phyloP scores from a whole-genome alignment of 2,888 invertebrate genomes.

The Stegana nigrithorax region DNA sequence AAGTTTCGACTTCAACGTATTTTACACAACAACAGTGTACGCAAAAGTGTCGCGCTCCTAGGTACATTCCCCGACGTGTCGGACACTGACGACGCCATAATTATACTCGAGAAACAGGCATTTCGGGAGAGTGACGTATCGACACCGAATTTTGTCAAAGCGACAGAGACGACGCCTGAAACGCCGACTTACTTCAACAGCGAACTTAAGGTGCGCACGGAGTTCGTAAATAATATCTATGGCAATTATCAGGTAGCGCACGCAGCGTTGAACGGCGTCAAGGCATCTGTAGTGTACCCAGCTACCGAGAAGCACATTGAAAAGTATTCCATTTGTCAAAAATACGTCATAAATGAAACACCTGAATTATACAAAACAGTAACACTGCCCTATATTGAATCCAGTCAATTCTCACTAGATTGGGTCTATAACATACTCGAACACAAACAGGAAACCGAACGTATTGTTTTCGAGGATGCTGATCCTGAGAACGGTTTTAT shows the following conservation, averaged over 20 bases:
- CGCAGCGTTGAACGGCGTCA: constrained; percentile 76
- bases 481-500: constrained; percentile 84
- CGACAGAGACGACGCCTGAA: neutral
- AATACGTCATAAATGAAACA: constrained; percentile 86
- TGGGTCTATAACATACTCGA: constrained; percentile 98
- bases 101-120: constrained; percentile 85
- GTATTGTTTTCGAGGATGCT: constrained; percentile 85
- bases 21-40: constrained; percentile 78
- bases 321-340: constrained; percentile 83
- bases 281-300: constrained; percentile 91
- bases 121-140: constrained; percentile 72
- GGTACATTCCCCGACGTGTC: constrained; percentile 74
- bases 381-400: constrained; percentile 81
- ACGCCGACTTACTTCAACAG: constrained; percentile 72
- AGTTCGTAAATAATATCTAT: constrained; percentile 87
- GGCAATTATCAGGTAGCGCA: constrained; percentile 80
- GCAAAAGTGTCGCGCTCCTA: constrained; percentile 75
- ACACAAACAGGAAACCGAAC: constrained; percentile 88
- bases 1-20: constrained; percentile 77
- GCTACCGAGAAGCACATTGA: constrained; percentile 92
- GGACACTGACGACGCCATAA: constrained; percentile 74
- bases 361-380: constrained; percentile 82
- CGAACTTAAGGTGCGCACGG: constrained; percentile 73
- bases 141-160: constrained; percentile 29
- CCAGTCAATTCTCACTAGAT: constrained; percentile 83